A percentile compares a stretch with the other conserved stretches of the same genome.
Conservation (phyloP, 2,888 invertebrate genomes). For the Pterobdella sp. region DNA sequence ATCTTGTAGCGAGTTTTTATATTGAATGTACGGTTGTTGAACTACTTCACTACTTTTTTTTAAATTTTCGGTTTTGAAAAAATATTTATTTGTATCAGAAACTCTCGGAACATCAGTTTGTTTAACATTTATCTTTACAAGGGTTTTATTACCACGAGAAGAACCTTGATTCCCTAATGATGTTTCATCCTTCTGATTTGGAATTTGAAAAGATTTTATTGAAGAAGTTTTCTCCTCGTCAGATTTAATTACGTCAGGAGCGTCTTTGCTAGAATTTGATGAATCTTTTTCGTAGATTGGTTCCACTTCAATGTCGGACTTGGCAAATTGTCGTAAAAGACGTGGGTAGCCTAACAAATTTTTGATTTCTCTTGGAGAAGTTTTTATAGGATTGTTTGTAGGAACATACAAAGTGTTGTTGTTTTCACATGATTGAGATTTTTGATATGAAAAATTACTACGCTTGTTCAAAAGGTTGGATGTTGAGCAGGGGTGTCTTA, state of each 20-base stretch:
- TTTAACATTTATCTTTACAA: no score
- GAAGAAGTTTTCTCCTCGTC: no score
- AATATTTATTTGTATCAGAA: no score
- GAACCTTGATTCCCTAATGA: no score
- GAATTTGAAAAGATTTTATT: no score
- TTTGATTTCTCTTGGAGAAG: conserved; percentile 4
- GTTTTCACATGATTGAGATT: conserved; percentile 24
- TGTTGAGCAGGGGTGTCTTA: not conserved
- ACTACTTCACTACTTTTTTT: no score
- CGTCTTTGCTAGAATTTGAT: conserved; percentile 27
- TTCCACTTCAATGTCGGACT: conserved; percentile 26
- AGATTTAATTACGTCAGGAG: not conserved
- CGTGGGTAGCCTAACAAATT: conserved; percentile 18
- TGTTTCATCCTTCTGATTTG: no score
- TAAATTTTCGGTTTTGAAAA: no score
- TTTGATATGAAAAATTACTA: conserved; percentile 15
- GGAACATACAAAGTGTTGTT: not conserved
- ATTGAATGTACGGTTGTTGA: no score
- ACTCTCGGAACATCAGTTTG: no score
- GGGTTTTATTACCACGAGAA: no score
- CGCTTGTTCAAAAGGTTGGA: not conserved
- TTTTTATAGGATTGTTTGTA: not conserved
- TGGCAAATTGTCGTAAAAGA: conserved; percentile 19
- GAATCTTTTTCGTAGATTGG: conserved; percentile 27
- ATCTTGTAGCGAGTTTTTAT: no score